These are phyloP conservation scores for Pangasius larnaudii DNA, from an alignment of 2,797 vertebrate genomes.

Conservation along the genomic window DNA sequence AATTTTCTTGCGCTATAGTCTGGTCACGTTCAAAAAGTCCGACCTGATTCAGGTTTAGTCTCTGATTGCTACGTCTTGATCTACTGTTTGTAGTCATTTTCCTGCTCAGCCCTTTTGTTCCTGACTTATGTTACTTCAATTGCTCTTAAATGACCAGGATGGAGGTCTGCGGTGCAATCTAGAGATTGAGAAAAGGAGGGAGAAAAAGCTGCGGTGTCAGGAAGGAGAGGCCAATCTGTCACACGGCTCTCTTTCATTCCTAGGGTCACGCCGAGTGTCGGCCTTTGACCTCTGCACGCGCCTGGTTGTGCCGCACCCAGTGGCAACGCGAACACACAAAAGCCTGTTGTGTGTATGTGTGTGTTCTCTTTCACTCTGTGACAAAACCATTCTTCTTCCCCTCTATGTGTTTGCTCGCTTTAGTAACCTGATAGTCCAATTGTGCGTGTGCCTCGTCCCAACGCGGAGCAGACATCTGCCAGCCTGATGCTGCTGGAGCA, in stretches of 20 bases:
- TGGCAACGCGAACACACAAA: neutral
- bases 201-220: conserved; percentile 18
- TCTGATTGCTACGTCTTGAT: neutral
- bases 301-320: conserved; percentile 9
- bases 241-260: conserved; percentile 45
- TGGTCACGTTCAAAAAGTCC: neutral
- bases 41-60: neutral
- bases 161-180: conserved; percentile 34
- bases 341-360: neutral
- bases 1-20: neutral
- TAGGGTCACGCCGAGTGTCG: conserved; percentile 35
- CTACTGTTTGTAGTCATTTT: conserved; percentile 17
- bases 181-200: conserved; percentile 11
- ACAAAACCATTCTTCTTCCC: neutral
- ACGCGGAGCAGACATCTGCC: conserved; percentile 34
- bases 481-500: conserved; percentile 22
- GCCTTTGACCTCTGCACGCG: conserved; percentile 31
- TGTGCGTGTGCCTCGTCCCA: conserved; percentile 22
- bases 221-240: conserved; percentile 43
- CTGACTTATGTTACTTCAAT: conserved; percentile 1
- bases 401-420: neutral
- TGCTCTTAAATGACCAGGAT: conserved; percentile 29
- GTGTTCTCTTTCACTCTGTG: conserved; percentile 1
- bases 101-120: neutral
- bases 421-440: conserved; percentile 20